Base-by-base conservation (phyloP, 1,140 invertebrate species). In the Trichomalopsis sarcophagae region DNA sequence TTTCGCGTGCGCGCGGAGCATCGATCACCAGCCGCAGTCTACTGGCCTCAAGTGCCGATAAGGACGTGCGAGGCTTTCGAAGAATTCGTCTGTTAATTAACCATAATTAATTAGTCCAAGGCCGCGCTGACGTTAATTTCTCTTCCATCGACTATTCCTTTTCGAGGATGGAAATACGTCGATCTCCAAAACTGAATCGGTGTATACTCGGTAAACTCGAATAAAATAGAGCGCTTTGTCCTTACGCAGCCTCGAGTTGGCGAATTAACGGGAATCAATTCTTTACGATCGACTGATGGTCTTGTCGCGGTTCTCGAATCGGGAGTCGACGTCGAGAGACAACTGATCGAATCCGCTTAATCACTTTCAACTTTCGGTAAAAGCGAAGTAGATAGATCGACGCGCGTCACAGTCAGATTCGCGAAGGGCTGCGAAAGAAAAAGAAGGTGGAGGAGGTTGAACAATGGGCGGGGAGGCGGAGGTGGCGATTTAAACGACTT, bases 231-330 rank as follows among this genome's bases (percentile, higher is more conserved):
- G 23, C 11, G 21, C 30, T 73, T 81, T 81, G 62, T 71, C 44
- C 23, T 81, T 14, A n/a, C n/a, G n/a, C 23, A 80, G 44, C 50
- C 14, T 80, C 21, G 71, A 81, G 80, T 81, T 73, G 80, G 68
- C 40, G 21, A 81, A 81, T 81, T 81, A 81, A 81, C 69, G 80
- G 33, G 73, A 81, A 73, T 81, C 80, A 81, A 81, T 73, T 23
- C n/a, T 50, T 74, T 74, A 13, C 27, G 30, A 82, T 62, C 44
- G 81, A 82, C 73, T 82, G 33, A 36, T 36, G 62, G 11, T 50
- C 17, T 76, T 30, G 33, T 23, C 13, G 11, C 50, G 21, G 10
- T 81, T 47, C 13, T 13, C 3, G 44, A 73, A 73, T 21, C n/a
- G 36, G 40, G 30, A 73, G 40, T 73, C 78, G 73, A 81, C 21